Evolutionary conservation across 2,797 vertebrate species (phyloP).

Genomic region (Anisognathus igniventris): DNA sequence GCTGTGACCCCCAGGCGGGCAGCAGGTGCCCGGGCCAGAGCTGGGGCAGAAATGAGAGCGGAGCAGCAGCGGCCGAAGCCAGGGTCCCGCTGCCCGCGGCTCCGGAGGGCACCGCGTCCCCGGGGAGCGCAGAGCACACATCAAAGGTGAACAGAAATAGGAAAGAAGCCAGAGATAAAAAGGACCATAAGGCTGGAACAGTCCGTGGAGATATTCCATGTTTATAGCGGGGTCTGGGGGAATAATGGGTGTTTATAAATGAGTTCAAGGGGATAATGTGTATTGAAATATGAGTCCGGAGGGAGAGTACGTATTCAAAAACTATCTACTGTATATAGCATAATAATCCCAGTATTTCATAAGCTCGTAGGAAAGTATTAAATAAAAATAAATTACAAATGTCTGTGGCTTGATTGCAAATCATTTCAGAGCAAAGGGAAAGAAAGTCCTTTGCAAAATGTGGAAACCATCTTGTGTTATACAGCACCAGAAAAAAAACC

Average conservation of each 20-base stretch:
- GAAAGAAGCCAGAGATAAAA: slow-evolving; percentile 53
- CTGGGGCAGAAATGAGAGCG: neutral
- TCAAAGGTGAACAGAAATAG: slow-evolving; percentile 25
- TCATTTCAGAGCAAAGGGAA: slow-evolving; percentile 59
- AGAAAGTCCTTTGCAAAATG: slow-evolving; percentile 57
- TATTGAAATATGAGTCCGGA: slow-evolving; percentile 60
- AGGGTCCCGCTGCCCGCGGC: neutral
- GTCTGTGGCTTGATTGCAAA: slow-evolving; percentile 68
- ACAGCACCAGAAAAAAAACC: slow-evolving; percentile 70
- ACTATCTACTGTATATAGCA: slow-evolving; percentile 62
- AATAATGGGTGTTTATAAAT: slow-evolving; percentile 64
- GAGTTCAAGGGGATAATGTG: slow-evolving; percentile 63
- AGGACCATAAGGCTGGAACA: slow-evolving; percentile 24
- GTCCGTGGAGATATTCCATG: slow-evolving; percentile 29
- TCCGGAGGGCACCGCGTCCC: neutral
- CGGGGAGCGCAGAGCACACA: neutral
- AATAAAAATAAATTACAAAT: slow-evolving; percentile 75
- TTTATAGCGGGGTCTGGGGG: slow-evolving; percentile 46
- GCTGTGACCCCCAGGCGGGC: neutral
- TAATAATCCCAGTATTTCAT: slow-evolving; percentile 68
- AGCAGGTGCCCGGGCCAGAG: neutral
- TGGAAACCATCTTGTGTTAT: slow-evolving; percentile 78
- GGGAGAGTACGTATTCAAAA: slow-evolving; percentile 54
- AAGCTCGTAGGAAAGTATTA: slow-evolving; percentile 71
- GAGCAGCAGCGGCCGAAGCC: neutral